Evolutionary conservation across 2,888 invertebrate species (phyloP), one percentile per base, ranked within the genome.

Genomic region (Maniola hyperantus): DNA sequence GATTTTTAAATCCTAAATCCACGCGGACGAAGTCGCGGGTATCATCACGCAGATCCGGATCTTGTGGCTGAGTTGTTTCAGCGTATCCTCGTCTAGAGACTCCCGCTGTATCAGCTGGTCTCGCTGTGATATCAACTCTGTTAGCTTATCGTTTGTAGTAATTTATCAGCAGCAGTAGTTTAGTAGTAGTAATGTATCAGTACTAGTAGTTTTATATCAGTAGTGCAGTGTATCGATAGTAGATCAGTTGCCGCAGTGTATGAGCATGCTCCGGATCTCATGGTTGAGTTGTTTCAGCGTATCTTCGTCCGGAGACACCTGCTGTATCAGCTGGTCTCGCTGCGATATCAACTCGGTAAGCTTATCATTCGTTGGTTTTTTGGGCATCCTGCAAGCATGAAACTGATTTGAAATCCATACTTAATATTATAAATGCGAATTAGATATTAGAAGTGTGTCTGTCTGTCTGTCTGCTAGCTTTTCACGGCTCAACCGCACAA

Each of bases 221-320:
- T 26, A 26, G 26, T 26, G 26, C 4, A 26, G 26, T 26, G 26
- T 26, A 26, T 26, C 26, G 4, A 1, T 2, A 26, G 26, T 26
- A 26, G 26, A 26, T 26, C 26, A 91, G 57, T 85, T 84, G 6
- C 84, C 86, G 71, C 83, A 89, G 69, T 87, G 91, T 34, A 93
- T 87, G 33, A 93, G 77, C 76, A 94, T 80, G 60, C 81, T 87
- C 68, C 91, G 81, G 70, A 94, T 94, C 74, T 94, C 93, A 13
- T 86, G 83, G 74, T 94, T 93, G 53, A 94, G 83, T 71, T 89
- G 92, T 50, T 86, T 83, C 46, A 94, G 83, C 0, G 84, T 68
- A 0, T 79, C 79, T 72, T 94, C 93, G 53, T 94, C 90, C 0
- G 88, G 90, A 2, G 77, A 84, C 46, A 92, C 92, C n/a, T 90